These are phyloP conservation scores for Tachycineta bicolor DNA, from an alignment of 2,113 vertebrate species.

Conservation along the genomic window DNA sequence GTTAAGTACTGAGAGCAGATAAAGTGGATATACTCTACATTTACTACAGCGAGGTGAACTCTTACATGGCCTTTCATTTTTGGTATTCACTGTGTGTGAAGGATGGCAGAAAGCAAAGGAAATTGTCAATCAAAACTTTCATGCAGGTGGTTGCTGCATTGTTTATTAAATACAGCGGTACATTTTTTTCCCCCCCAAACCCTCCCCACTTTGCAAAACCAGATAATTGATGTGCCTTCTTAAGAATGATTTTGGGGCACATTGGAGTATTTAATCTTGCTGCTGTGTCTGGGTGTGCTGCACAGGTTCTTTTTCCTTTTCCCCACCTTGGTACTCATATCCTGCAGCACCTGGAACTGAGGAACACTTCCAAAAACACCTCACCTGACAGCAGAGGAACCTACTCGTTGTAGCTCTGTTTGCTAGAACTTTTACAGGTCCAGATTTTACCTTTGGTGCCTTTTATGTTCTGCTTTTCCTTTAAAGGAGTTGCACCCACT, in stretches of 20 bases:
- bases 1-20: neutral
- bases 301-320: neutral
- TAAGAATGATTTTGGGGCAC: neutral
- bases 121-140: neutral
- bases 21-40: neutral
- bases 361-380: neutral
- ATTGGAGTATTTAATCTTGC: neutral
- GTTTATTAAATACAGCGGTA: neutral
- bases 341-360: neutral
- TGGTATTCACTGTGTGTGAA: neutral
- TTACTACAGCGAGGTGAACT: neutral
- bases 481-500: neutral
- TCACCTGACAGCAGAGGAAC: neutral
- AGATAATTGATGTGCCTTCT: neutral
- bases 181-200: neutral
- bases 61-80: neutral
- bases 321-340: neutral
- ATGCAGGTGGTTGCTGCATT: neutral
- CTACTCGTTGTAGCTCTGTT: fast-evolving
- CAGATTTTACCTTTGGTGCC: neutral
- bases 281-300: neutral
- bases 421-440: neutral
- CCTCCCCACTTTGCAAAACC: fast-evolving
- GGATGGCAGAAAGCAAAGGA: neutral
- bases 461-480: neutral